These are phyloP conservation scores for Xenopus tropicalis DNA, from an alignment of 2,113 vertebrate species.

Conservation along the genomic window DNA sequence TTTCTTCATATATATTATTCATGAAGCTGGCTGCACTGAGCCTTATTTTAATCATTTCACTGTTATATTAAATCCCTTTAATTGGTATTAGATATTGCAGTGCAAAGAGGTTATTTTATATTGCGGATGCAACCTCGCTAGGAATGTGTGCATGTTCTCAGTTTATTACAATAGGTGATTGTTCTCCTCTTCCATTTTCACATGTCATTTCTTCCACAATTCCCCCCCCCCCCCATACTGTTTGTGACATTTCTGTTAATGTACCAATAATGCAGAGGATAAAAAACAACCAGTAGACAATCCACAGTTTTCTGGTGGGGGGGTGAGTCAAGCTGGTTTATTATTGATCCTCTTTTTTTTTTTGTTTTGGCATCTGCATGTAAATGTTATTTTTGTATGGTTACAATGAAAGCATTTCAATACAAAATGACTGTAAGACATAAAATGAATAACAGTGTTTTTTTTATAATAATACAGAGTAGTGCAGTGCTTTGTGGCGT, in stretches of 20 bases:
- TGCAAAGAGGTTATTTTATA: too few relatives aligned
- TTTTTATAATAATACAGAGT: neutral
- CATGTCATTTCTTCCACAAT: slow-evolving; percentile 12
- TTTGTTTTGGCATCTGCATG: neutral
- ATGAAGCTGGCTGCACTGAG: too few relatives aligned
- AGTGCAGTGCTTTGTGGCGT: neutral
- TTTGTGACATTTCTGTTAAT: slow-evolving; percentile 27
- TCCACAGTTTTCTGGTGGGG: too few relatives aligned
- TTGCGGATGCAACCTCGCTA: too few relatives aligned
- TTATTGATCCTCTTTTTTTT: neutral
- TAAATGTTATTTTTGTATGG: neutral
- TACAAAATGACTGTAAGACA: neutral
- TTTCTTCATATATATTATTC: too few relatives aligned
- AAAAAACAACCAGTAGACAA: neutral
- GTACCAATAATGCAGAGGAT: slow-evolving; percentile 1
- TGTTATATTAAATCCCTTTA: too few relatives aligned
- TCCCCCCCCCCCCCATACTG: neutral
- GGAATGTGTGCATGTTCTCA: too few relatives aligned
- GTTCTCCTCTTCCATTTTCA: slow-evolving; percentile 13
- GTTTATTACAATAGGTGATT: too few relatives aligned
- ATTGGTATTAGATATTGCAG: too few relatives aligned
- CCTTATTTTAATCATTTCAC: too few relatives aligned
- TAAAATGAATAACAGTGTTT: neutral
- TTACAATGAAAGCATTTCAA: neutral
- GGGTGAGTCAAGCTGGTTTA: neutral